These are phyloP conservation scores for Drosophila pseudoananassae DNA, from an alignment of 1,140 invertebrate species.

Conservation along the genomic window DNA sequence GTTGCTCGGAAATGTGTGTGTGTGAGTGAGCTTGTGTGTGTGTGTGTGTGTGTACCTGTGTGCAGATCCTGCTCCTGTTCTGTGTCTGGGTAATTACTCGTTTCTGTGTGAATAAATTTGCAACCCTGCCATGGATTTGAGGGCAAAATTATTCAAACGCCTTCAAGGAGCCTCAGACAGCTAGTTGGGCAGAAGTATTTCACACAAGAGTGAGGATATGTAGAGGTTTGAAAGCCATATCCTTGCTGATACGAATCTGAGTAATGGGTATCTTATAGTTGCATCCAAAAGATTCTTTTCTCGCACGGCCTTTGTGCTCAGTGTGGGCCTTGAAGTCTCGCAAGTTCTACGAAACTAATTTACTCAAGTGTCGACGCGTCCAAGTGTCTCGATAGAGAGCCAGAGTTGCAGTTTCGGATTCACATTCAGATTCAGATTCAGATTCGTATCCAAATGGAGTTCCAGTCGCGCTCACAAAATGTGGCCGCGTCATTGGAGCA, in stretches of 20 bases:
- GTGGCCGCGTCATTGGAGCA: slow-evolving; percentile 41
- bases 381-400: slow-evolving; percentile 43
- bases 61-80: slow-evolving; percentile 38
- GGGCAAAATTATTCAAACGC: slow-evolving; percentile 14
- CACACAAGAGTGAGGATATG: too few species aligned
- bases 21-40: not conserved
- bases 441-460: slow-evolving; percentile 12
- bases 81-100: slow-evolving; percentile 78
- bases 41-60: slow-evolving; percentile 10
- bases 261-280: too few species aligned
- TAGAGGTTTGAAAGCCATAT: too few species aligned
- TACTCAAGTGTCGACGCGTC: slow-evolving; percentile 68
- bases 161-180: not conserved
- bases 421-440: too few species aligned
- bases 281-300: slow-evolving; percentile 1
- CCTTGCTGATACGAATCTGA: too few species aligned
- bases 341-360: slow-evolving; percentile 82
- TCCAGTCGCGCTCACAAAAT: slow-evolving; percentile 8
- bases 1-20: slow-evolving; percentile 2
- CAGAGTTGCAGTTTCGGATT: slow-evolving; percentile 4
- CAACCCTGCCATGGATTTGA: slow-evolving; percentile 46
- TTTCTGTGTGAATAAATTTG: slow-evolving; percentile 78
- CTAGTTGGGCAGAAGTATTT: not conserved
- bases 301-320: slow-evolving; percentile 4
- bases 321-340: slow-evolving; percentile 45